Percentiles rank a stretch among this genome's conserved stretches.
phyloP scores from a whole-genome alignment of 1,140 invertebrate genomes.

The Campodea augens region DNA sequence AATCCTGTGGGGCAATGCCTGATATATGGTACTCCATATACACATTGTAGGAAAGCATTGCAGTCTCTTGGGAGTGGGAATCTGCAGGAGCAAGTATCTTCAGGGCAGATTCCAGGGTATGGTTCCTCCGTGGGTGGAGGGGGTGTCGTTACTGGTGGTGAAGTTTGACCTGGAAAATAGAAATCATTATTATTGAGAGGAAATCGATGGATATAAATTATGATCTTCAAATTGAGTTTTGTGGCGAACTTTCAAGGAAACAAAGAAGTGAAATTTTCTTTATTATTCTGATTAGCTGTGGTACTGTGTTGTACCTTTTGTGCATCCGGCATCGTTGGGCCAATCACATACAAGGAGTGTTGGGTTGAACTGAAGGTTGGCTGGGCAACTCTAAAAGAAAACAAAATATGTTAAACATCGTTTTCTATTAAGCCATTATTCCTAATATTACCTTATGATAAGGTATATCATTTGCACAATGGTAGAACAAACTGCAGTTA shows the following conservation, averaged over 20 bases:
- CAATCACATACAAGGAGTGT: conserved; percentile 15
- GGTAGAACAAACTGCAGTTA: neutral
- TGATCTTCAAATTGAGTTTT: neutral
- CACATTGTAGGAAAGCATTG: neutral
- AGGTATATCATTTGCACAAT: no score
- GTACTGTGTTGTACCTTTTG: neutral
- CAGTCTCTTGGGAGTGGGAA: neutral
- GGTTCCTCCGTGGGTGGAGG: no score
- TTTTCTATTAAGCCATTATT: no score
- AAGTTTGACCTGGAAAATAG: no score
- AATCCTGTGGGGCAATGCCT: neutral
- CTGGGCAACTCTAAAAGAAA: conserved; percentile 11
- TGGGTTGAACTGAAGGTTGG: conserved; percentile 15
- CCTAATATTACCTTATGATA: no score
- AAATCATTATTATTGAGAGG: no score
- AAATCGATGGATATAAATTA: neutral
- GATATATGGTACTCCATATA: neutral
- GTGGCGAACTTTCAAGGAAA: neutral
- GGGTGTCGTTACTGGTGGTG: no score
- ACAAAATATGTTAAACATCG: no score
- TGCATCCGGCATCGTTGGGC: conserved; percentile 12
- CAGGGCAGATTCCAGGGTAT: neutral
- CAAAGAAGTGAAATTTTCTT: neutral
- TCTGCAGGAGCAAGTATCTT: neutral
- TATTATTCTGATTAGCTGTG: neutral